Evolutionary conservation across 2,113 vertebrate genomes (phyloP).

Genomic region (Hypanus sabinus): DNA sequence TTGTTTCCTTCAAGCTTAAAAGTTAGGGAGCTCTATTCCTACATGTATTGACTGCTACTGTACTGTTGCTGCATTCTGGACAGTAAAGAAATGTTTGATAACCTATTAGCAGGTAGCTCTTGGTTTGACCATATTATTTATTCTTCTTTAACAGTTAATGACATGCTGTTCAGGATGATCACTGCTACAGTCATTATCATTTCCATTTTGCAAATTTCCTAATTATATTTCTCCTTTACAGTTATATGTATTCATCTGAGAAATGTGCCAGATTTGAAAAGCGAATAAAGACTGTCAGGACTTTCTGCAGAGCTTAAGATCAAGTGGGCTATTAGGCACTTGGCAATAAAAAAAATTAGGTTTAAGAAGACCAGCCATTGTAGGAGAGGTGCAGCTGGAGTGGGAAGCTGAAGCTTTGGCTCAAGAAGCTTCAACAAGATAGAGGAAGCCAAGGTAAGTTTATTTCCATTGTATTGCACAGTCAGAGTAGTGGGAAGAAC

Average conservation of each 20-base stretch:
- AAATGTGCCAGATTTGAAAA: too few species aligned
- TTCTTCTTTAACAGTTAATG: not conserved
- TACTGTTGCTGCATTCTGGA: not conserved
- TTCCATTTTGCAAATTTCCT: constrained; percentile 20
- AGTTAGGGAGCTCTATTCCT: not conserved
- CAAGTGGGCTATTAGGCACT: too few species aligned
- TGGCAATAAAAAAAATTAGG: too few species aligned
- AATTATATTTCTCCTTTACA: constrained; percentile 12
- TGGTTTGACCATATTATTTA: not conserved
- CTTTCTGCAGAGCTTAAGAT: too few species aligned
- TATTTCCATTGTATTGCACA: too few species aligned
- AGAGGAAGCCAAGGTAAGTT: too few species aligned
- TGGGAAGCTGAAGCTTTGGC: too few species aligned
- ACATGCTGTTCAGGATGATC: not conserved
- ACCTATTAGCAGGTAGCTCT: not conserved
- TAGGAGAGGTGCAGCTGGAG: too few species aligned
- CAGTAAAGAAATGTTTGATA: not conserved
- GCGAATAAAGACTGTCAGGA: too few species aligned
- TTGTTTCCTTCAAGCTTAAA: not conserved
- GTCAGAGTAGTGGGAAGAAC: too few species aligned
- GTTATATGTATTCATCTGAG: not conserved
- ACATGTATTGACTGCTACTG: not conserved
- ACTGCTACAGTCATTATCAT: not conserved
- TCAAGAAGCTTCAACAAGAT: too few species aligned
- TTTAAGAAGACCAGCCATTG: too few species aligned